phyloP scores from a whole-genome alignment of 1,140 invertebrate genomes.

The Littorina saxatilis region DNA sequence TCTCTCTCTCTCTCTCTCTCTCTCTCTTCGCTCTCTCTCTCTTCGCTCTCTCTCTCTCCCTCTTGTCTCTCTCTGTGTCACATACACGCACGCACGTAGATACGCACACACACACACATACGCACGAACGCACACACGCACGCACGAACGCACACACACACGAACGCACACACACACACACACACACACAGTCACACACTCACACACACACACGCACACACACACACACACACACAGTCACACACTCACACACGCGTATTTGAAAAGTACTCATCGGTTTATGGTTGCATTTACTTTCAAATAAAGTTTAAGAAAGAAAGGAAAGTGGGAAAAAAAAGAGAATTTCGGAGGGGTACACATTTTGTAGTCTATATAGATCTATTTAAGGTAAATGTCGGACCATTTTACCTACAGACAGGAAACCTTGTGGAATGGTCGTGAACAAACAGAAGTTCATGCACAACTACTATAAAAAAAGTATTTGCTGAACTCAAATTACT shows the following conservation, averaged over 20 bases:
- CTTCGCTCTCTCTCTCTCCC: slow-evolving; percentile 21
- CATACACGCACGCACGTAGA: neutral
- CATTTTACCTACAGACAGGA: too few relatives aligned
- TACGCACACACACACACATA: neutral
- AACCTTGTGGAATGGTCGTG: too few relatives aligned
- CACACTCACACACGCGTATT: neutral
- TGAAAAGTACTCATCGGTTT: neutral
- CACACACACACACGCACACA: neutral
- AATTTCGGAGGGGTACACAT: too few relatives aligned
- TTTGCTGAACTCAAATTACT: too few relatives aligned
- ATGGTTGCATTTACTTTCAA: neutral
- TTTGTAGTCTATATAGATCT: too few relatives aligned
- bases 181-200: neutral
- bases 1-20: too few relatives aligned
- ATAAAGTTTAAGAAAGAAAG: too few relatives aligned
- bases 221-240: neutral
- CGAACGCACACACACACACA: slow-evolving; percentile 1
- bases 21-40: too few relatives aligned
- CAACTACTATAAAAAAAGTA: too few relatives aligned
- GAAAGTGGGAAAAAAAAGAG: neutral
- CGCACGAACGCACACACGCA: neutral
- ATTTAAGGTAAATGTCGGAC: too few relatives aligned
- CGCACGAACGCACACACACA: neutral
- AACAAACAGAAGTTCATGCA: too few relatives aligned
- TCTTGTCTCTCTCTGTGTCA: slow-evolving; percentile 23